Percentiles rank a stretch among this genome's conserved stretches.
These are phyloP conservation scores for Plectrocnemia conspersa DNA, from an alignment of 1,140 invertebrate genomes.

Conservation along the genomic window DNA sequence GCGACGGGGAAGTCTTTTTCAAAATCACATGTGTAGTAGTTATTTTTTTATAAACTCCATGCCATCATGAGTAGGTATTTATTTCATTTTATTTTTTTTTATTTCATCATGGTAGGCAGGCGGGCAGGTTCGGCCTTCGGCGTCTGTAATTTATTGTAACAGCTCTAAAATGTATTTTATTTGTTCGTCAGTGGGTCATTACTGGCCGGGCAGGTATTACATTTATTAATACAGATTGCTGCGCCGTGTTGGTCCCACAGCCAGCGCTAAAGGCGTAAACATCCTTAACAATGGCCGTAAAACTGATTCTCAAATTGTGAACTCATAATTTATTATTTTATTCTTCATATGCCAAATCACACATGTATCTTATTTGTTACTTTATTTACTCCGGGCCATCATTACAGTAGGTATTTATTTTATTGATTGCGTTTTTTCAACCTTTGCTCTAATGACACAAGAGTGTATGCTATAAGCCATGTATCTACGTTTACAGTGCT, in stretches of 20 bases:
- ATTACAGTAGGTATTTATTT: too few relatives aligned
- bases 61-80: background rate
- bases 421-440: too few relatives aligned
- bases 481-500: too few relatives aligned
- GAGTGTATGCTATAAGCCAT: too few relatives aligned
- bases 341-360: too few relatives aligned
- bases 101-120: background rate
- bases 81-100: constrained; percentile 3
- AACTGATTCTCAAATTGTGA: constrained; percentile 12
- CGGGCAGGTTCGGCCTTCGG: constrained; percentile 14
- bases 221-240: constrained; percentile 28
- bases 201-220: constrained; percentile 24
- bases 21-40: background rate
- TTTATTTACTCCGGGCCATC: too few relatives aligned
- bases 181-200: constrained; percentile 32
- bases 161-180: constrained; percentile 32
- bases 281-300: constrained; percentile 21
- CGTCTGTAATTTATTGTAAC: constrained; percentile 31
- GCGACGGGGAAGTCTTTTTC: constrained; percentile 1
- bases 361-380: too few relatives aligned
- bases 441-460: too few relatives aligned
- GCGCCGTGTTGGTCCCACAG: constrained; percentile 9
- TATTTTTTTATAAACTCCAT: background rate
- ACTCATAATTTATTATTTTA: too few relatives aligned
- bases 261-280: constrained; percentile 25